Percentiles rank a stretch among this genome's conserved stretches.
phyloP scores from a whole-genome alignment of 1,140 invertebrate genomes.

The Orius insidiosus region DNA sequence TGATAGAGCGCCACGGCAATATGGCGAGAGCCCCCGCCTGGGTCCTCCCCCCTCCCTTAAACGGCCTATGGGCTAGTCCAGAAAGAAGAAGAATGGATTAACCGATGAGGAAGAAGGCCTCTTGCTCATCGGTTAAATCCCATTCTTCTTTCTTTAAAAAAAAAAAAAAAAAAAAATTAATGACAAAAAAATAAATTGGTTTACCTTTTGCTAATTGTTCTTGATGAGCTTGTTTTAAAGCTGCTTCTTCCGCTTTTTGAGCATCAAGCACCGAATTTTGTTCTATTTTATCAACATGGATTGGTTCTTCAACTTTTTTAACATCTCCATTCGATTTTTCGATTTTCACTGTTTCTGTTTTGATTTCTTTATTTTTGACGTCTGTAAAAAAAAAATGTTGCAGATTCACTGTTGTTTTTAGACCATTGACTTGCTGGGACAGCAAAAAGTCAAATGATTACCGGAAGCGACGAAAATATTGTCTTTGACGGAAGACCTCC shows the following conservation, averaged over 20 bases:
- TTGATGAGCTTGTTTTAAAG: background rate
- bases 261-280: background rate
- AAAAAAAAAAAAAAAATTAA: too few species aligned
- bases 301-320: background rate
- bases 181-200: background rate
- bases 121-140: too few species aligned
- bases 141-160: too few species aligned
- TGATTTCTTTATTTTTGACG: background rate
- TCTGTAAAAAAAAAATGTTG: too few species aligned
- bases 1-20: too few species aligned
- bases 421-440: too few species aligned
- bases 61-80: too few species aligned
- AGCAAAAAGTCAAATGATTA: background rate
- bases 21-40: too few species aligned
- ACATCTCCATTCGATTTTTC: background rate
- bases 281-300: background rate
- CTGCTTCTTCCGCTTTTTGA: slow-evolving; percentile 2
- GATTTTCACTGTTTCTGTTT: background rate
- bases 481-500: slow-evolving; percentile 15
- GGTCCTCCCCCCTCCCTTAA: too few species aligned
- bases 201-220: background rate
- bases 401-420: background rate
- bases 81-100: too few species aligned
- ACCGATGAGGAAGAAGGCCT: too few species aligned
- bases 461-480: slow-evolving; percentile 1